These are phyloP conservation scores for Meloe dianella DNA, from an alignment of 2,888 invertebrate species.

Conservation along the genomic window DNA sequence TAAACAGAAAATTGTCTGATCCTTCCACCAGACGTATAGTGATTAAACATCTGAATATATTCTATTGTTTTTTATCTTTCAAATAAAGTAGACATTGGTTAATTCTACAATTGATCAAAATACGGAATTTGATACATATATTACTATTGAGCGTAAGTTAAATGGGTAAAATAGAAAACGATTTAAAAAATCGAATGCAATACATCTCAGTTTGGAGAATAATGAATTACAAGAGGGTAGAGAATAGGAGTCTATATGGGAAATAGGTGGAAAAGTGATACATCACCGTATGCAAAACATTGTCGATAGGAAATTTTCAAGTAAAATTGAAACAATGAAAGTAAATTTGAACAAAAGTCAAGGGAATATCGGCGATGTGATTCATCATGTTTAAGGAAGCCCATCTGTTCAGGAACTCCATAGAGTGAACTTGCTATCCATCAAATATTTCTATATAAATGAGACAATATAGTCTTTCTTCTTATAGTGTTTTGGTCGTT, in stretches of 20 bases:
- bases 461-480: slow-evolving; percentile 37
- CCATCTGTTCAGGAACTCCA: slow-evolving; percentile 38
- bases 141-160: neutral
- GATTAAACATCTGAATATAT: neutral
- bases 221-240: slow-evolving; percentile 31
- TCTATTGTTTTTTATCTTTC: too few relatives aligned
- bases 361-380: slow-evolving; percentile 36
- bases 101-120: neutral
- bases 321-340: slow-evolving; percentile 32
- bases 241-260: slow-evolving; percentile 20
- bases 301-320: slow-evolving; percentile 28
- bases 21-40: too few relatives aligned
- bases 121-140: neutral
- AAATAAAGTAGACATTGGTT: neutral
- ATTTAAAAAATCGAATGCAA: slow-evolving; percentile 24
- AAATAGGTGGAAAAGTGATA: slow-evolving; percentile 34
- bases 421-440: slow-evolving; percentile 39
- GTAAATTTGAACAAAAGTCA: slow-evolving; percentile 40
- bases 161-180: neutral
- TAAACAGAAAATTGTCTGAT: too few relatives aligned
- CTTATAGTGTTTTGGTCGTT: slow-evolving; percentile 29
- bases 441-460: slow-evolving; percentile 42
- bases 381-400: slow-evolving; percentile 42
- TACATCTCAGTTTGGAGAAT: slow-evolving; percentile 32
- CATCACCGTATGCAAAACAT: slow-evolving; percentile 29